Base-by-base conservation (phyloP, 1,140 invertebrate species). In the Teleopsis dalmanni region DNA sequence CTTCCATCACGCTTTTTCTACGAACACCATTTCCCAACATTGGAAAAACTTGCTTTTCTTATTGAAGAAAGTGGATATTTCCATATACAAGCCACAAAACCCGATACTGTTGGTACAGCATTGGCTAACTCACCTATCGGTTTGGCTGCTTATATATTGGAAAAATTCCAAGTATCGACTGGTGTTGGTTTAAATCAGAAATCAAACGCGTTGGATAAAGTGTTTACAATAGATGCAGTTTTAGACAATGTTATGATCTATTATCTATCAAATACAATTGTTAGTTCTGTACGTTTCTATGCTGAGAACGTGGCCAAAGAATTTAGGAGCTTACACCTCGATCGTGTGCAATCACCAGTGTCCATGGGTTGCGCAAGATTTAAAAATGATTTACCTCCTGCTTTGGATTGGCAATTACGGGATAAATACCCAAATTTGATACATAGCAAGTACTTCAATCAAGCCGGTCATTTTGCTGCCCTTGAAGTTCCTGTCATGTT, bases 221-320 rank as follows among this genome's bases (percentile, higher is more conserved):
- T 76, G 48, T 86, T 72, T 54, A 76, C 74, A 0, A 65, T 85
- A 35, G 85, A 89, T 38, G 83, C 91, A 46, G 68, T 94, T 3
- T 72, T 95, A 2, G 91, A 93, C 50, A 91, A 92, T 61, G 62
- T 95, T 0, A 94, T 92, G 86, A 64, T 93, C 22, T 95, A 95
- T 62, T 95, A 88, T 81, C 58, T 83, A 0, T 81, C 81, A 0
- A 80, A 79, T 48, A 80, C 80, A 1, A 85, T 90, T 4, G 86
- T 84, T 0, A 83, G 85, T 0, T 83, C 87, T 0, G 75, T 78
- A 51, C 74, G 91, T 43, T 72, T 90, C 22, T 93, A 92, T 53
- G 73, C 82, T 1, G 88, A 92, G 71, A 72, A 60, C 2, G 75
- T 81, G 26, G 71, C 52, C 4, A 66, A 60, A 25, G 57, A 57